Percentiles rank a stretch among this genome's conserved stretches.
phyloP scores from a whole-genome alignment of 2,888 invertebrate genomes.

The Rambutsinella grinnellia region DNA sequence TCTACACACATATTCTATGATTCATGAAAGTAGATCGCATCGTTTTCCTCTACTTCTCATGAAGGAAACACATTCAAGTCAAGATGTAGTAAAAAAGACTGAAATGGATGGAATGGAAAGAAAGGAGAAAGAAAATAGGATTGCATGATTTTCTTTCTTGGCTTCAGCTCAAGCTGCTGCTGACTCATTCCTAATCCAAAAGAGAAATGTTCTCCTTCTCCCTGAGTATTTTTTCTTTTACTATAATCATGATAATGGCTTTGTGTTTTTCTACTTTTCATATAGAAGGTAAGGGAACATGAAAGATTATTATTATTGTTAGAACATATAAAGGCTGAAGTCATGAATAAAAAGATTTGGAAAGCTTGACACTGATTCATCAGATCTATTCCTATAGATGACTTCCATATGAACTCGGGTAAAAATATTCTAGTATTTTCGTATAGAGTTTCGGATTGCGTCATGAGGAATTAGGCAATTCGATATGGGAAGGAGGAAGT shows the following conservation, averaged over 20 bases:
- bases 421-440: constrained; percentile 7
- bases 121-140: constrained; percentile 17
- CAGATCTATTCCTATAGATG: constrained; percentile 6
- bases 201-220: constrained; percentile 2
- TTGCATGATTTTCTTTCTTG: constrained; percentile 43
- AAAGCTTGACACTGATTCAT: constrained; percentile 19
- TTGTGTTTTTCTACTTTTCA: constrained; percentile 34
- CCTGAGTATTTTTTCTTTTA: constrained; percentile 21
- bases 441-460: not conserved
- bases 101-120: not conserved
- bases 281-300: not conserved
- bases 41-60: constrained; percentile 14
- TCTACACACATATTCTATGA: no score
- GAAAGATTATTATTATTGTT: constrained; percentile 40
- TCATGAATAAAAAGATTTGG: not conserved
- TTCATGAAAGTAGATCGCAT: constrained; percentile 47
- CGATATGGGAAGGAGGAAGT: not conserved
- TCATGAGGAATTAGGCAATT: not conserved
- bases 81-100: constrained; percentile 27
- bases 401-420: not conserved
- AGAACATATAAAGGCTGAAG: not conserved
- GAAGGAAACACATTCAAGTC: constrained; percentile 8
- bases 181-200: constrained; percentile 32
- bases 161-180: constrained; percentile 19
- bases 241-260: constrained; percentile 50